Evolutionary conservation across 2,888 invertebrate species (phyloP).

Genomic region (Pocota personata): DNA sequence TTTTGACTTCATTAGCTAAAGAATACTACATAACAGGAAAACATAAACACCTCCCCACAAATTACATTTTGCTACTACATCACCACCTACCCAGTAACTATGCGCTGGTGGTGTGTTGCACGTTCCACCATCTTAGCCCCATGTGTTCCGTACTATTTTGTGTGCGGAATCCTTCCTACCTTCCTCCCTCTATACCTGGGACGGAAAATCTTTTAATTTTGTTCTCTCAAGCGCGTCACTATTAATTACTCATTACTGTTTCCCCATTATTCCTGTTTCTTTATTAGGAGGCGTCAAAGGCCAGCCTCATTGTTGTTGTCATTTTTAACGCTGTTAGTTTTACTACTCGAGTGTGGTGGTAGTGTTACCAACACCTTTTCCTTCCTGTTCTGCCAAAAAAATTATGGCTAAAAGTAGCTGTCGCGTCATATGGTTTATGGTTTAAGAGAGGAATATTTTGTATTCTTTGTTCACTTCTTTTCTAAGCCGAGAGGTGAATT

Average conservation of each 20-base stretch:
- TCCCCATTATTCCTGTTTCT: constrained; percentile 62
- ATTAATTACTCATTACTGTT: constrained; percentile 71
- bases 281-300: constrained; percentile 60
- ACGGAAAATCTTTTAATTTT: constrained; percentile 44
- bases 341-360: background rate
- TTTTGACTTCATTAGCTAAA: constrained; percentile 63
- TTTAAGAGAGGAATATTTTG: background rate
- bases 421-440: constrained; percentile 19
- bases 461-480: background rate
- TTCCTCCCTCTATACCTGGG: background rate
- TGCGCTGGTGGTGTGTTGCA: too few relatives aligned
- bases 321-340: background rate
- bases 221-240: constrained; percentile 46
- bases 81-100: background rate
- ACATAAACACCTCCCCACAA: constrained; percentile 63
- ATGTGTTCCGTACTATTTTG: too few relatives aligned
- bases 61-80: constrained; percentile 48
- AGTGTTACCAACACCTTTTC: background rate
- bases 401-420: constrained; percentile 3
- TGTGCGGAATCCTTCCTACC: background rate
- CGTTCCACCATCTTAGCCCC: background rate
- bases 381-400: constrained; percentile 19
- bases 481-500: constrained; percentile 24
- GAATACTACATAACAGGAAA: constrained; percentile 49
- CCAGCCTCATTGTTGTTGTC: constrained; percentile 44